Conservation (phyloP, 2,797 vertebrate genomes). For the Euphonia xanthogaster region DNA sequence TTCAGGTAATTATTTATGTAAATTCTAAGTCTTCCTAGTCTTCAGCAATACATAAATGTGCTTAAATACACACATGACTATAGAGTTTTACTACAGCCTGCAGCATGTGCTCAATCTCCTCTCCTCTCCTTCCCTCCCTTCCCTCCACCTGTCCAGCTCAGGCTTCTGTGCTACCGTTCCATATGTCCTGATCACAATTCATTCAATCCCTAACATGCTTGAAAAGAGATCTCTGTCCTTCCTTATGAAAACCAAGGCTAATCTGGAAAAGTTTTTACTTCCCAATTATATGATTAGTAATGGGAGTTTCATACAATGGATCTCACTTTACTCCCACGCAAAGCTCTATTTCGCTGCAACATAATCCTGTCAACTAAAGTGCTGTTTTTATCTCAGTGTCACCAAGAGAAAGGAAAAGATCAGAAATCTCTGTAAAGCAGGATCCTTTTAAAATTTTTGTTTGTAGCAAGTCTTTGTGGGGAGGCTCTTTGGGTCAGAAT, state of each 20-base stretch:
- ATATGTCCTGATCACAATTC: neutral
- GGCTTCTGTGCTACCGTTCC: neutral
- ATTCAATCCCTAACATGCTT: neutral
- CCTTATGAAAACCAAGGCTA: neutral
- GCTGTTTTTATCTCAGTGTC: neutral
- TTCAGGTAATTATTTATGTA: neutral
- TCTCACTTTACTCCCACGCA: neutral
- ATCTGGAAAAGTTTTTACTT: constrained; percentile 25
- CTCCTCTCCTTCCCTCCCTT: neutral
- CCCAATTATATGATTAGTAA: constrained; percentile 13
- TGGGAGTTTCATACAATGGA: neutral
- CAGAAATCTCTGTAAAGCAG: neutral
- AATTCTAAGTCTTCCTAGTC: neutral
- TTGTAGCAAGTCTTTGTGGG: neutral
- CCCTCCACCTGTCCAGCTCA: neutral
- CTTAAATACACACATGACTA: neutral
- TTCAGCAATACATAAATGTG: neutral
- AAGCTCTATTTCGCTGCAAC: neutral
- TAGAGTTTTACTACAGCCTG: neutral
- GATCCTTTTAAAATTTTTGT: neutral
- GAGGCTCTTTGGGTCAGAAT: neutral
- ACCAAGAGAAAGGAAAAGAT: neutral
- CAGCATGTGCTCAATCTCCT: neutral
- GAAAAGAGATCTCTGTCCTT: neutral
- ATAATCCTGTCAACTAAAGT: neutral